A percentile compares a stretch with the other conserved stretches of the same genome.
Evolutionary conservation across 2,113 vertebrate genomes (phyloP).

Genomic region (Raja brachyura): DNA sequence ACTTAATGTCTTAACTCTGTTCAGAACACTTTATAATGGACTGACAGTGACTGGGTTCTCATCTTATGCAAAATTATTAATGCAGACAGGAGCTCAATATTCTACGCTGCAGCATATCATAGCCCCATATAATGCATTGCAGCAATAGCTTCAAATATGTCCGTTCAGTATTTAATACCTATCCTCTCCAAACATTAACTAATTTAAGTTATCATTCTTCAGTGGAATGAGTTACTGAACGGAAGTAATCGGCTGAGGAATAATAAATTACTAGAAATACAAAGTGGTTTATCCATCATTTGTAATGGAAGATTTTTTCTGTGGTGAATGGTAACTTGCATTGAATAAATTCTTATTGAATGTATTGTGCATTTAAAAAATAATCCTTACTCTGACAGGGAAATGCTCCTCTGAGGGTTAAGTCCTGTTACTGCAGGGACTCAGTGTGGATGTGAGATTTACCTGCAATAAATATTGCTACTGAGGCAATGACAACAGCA

Average conservation of each 20-base stretch:
- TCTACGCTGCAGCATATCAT: neutral
- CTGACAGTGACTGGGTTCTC: neutral
- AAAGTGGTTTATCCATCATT: conserved; percentile 16
- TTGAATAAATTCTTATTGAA: conserved; percentile 26
- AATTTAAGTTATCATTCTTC: conserved; percentile 28
- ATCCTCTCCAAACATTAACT: neutral
- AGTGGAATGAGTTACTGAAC: conserved; percentile 14
- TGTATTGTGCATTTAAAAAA: conserved; percentile 6
- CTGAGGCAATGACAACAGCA: neutral
- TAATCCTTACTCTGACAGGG: conserved; percentile 12
- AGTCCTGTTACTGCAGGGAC: neutral
- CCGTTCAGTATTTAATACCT: conserved; percentile 26
- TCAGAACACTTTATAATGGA: neutral
- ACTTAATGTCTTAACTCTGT: neutral
- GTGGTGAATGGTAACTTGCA: neutral
- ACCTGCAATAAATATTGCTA: neutral
- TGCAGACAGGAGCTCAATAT: neutral
- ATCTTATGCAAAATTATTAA: neutral
- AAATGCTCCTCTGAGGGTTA: conserved; percentile 14
- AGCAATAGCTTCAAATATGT: neutral
- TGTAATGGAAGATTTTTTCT: conserved; percentile 19
- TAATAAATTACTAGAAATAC: conserved; percentile 27
- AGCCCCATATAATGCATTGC: neutral
- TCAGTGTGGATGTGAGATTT: neutral
- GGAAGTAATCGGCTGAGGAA: neutral